Base-by-base conservation (phyloP, 2,797 vertebrate species). In the Danio albolineatus region DNA sequence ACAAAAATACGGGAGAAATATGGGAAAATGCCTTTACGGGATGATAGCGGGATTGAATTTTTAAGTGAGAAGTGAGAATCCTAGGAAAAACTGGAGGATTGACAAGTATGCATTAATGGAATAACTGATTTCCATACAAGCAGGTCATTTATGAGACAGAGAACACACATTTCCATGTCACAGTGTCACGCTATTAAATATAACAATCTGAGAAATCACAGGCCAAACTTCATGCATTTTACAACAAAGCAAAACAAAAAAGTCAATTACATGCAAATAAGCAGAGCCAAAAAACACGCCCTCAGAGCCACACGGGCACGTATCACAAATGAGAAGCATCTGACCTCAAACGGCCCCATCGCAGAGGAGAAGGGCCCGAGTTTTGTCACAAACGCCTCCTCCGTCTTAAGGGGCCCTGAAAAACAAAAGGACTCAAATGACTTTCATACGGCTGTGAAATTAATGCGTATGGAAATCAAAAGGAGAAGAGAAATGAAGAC, bases 241-340 rank as follows among this genome's bases (percentile, higher is more conserved):
- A 59, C 57, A 82, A 64, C 49, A 76, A 70, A 69, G 5, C 1
- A 49, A 48, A 28, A 57, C 62, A 28, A 28, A 28, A 28, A 28
- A 28, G 57, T 75, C 2, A 85, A 80, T 85, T 64, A 75, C 57
- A 80, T 84, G 80, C 80, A 79, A 82, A 84, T 76, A 49, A 66
- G 66, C 67, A 76, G 21, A 82, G 51, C 4, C 10, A 38, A 51
- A 71, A n/a, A 59, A n/a, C 67, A 73, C 48, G 2, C 64, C 49
- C 59, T 41, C 13, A 14, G 13, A 70, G 49, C 28, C 54, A 72
- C 28, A 66, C 14, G 66, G 10, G 41, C 38, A 60, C 9, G 21
- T 36, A 43, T 14, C 10, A 65, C 74, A 74, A 70, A 76, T 49
- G 53, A 83, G 14, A 51, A 41, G 53, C 60, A 44, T 75, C 71